These are phyloP conservation scores for Dascillus cervinus DNA, from an alignment of 2,888 invertebrate species.

Conservation along the genomic window DNA sequence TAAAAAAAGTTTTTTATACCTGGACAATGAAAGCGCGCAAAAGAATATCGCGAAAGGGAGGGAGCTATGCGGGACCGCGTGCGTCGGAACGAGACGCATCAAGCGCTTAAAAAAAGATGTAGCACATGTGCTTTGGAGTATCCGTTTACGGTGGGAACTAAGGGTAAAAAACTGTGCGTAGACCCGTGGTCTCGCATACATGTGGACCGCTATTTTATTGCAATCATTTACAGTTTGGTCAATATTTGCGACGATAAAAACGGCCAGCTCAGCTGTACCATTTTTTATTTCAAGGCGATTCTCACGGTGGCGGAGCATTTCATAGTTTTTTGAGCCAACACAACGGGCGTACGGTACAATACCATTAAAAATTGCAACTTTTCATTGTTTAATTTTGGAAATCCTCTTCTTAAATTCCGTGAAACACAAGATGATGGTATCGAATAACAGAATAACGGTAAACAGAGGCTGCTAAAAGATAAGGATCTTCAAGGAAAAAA, in stretches of 20 bases:
- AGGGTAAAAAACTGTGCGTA: constrained; percentile 31
- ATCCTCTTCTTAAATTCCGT: too few species aligned
- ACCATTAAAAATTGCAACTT: too few species aligned
- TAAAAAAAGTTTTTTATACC: constrained; percentile 36
- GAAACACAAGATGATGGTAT: constrained; percentile 20
- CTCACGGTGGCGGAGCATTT: neutral
- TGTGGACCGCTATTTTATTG: constrained; percentile 31
- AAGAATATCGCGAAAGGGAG: constrained; percentile 26
- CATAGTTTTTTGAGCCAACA: neutral
- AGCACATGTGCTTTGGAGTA: constrained; percentile 38
- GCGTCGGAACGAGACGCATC: constrained; percentile 22
- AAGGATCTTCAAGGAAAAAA: constrained; percentile 21
- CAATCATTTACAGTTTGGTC: constrained; percentile 35
- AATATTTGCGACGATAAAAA: constrained; percentile 30
- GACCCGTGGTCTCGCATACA: constrained; percentile 20
- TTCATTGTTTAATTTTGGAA: too few species aligned
- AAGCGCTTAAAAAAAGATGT: constrained; percentile 14
- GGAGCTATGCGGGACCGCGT: constrained; percentile 17
- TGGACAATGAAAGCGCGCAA: constrained; percentile 41
- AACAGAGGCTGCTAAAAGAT: constrained; percentile 22
- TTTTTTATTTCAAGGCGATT: neutral
- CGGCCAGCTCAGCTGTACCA: neutral
- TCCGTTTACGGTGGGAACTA: constrained; percentile 37
- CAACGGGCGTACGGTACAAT: too few species aligned
- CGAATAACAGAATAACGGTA: constrained; percentile 26